phyloP scores from a whole-genome alignment of 2,888 invertebrate genomes.

The Archaeoteleia sp. region DNA sequence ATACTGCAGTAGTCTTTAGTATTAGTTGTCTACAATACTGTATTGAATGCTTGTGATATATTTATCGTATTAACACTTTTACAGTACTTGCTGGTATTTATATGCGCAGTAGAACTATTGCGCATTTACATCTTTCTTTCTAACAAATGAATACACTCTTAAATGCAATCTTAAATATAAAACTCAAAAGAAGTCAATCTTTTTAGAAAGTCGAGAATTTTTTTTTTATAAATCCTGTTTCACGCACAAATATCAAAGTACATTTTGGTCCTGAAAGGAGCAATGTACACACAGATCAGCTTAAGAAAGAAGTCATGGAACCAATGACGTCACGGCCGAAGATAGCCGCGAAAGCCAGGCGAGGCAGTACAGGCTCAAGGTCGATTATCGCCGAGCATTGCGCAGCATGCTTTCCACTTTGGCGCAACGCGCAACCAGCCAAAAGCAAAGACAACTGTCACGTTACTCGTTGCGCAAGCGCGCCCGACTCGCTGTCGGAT shows the following conservation, averaged over 20 bases:
- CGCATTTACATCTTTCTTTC: too few species aligned
- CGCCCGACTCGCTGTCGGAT: slow-evolving; percentile 7
- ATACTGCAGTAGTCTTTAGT: too few species aligned
- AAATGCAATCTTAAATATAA: too few species aligned
- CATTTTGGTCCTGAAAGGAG: slow-evolving; percentile 30
- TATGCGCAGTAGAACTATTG: too few species aligned
- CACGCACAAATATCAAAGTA: slow-evolving; percentile 37
- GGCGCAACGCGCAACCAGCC: not conserved
- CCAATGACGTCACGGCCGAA: slow-evolving; percentile 19
- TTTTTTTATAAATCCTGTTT: slow-evolving; percentile 30
- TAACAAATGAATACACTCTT: too few species aligned
- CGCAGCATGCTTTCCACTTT: slow-evolving; percentile 10
- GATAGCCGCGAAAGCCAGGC: slow-evolving; percentile 53
- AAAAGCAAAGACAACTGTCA: slow-evolving; percentile 31
- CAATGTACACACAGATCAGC: slow-evolving; percentile 36
- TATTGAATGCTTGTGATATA: too few species aligned
- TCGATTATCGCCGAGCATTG: slow-evolving; percentile 9
- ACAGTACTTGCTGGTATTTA: too few species aligned
- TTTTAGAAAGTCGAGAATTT: slow-evolving; percentile 38
- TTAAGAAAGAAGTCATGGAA: slow-evolving; percentile 13
- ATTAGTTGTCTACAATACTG: too few species aligned
- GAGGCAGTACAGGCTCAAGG: slow-evolving; percentile 56
- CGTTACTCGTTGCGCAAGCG: slow-evolving; percentile 19
- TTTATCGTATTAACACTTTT: too few species aligned
- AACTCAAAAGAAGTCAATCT: too few species aligned